Evolutionary conservation across 2,888 invertebrate species (phyloP).

Genomic region (Drosophila paranaensis): DNA sequence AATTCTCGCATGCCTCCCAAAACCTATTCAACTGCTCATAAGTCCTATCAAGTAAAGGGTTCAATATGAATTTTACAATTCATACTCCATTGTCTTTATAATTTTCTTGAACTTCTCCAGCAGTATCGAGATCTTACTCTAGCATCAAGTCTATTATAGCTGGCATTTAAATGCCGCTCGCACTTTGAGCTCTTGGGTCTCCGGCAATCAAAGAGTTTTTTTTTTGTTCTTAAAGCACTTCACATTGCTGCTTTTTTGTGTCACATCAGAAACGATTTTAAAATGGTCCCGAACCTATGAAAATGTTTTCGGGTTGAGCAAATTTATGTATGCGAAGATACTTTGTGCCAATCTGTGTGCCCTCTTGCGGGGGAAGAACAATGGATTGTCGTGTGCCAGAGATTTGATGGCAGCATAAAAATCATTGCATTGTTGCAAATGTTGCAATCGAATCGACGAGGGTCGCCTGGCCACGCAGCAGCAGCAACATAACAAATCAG

Average conservation of each 20-base stretch:
- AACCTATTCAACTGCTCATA: too few species aligned
- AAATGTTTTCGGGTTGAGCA: slow-evolving; percentile 1
- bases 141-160: background rate
- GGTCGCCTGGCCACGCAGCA: slow-evolving; percentile 4
- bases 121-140: background rate
- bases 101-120: background rate
- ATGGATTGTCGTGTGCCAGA: slow-evolving; percentile 44
- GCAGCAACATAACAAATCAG: slow-evolving; percentile 61
- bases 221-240: slow-evolving; percentile 1
- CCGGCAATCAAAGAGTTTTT: slow-evolving; percentile 1
- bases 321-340: slow-evolving; percentile 23
- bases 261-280: slow-evolving; percentile 4
- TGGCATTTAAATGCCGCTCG: background rate
- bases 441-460: slow-evolving; percentile 45
- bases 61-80: too few species aligned
- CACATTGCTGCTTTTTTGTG: background rate
- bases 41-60: too few species aligned
- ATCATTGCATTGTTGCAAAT: slow-evolving; percentile 71
- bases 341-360: slow-evolving; percentile 20
- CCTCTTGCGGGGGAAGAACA: slow-evolving; percentile 24
- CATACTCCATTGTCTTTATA: background rate
- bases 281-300: background rate
- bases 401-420: slow-evolving; percentile 71
- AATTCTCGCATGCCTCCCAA: too few species aligned
- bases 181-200: background rate